Evolutionary conservation across 2,797 vertebrate genomes (phyloP).

Genomic region (Otolemur crassicaudatus): DNA sequence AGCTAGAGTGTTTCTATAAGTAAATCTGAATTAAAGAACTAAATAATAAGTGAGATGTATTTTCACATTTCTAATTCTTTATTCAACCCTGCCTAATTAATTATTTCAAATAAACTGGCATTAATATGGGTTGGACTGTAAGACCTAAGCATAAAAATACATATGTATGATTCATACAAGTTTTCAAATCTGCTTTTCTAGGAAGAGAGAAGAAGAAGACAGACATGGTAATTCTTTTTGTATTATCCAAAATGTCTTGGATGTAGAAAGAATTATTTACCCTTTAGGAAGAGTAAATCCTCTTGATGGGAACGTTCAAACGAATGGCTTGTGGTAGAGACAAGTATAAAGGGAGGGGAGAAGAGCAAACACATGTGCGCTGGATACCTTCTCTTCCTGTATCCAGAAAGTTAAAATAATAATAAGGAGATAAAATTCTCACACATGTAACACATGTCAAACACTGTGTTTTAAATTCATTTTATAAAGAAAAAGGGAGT

Average conservation of each 20-base stretch:
- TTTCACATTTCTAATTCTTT: background rate
- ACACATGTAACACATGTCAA: background rate
- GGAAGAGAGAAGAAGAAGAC: background rate
- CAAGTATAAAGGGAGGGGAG: background rate
- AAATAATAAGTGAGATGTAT: background rate
- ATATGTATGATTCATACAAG: background rate
- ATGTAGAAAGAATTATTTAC: background rate
- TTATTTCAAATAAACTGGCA: background rate
- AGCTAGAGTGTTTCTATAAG: conserved; percentile 59
- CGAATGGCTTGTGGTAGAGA: background rate
- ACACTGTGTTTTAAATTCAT: background rate
- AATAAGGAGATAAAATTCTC: background rate
- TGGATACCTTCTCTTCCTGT: background rate
- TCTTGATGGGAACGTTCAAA: background rate
- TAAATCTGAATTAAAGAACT: conserved; percentile 38
- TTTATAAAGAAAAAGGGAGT: background rate
- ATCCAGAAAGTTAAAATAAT: background rate
- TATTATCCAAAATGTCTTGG: background rate
- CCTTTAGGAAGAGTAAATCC: background rate
- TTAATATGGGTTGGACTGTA: background rate
- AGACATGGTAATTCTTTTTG: background rate
- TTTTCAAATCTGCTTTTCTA: background rate
- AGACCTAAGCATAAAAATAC: background rate
- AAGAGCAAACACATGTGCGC: background rate
- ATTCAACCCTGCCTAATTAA: background rate